Conservation (phyloP, 2,888 invertebrate genomes). For the Tenodera sinensis region DNA sequence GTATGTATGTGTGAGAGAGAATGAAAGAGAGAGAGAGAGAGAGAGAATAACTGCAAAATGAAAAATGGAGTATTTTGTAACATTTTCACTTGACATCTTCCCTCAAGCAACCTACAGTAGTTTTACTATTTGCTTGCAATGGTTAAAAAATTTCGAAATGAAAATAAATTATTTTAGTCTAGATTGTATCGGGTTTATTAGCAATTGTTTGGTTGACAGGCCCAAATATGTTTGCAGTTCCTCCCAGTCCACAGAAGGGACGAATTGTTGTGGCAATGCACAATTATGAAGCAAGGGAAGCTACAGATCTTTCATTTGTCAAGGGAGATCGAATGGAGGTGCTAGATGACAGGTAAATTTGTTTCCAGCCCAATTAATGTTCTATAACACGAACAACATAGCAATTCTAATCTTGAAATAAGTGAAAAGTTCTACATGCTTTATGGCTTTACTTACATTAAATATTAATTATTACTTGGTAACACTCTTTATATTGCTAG, state of each 20-base stretch:
- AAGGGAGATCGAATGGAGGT: slow-evolving; percentile 97
- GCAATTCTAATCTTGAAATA: too few relatives aligned
- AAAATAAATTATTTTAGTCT: neutral
- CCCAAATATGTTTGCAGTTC: neutral
- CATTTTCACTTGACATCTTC: too few relatives aligned
- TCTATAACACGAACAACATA: too few relatives aligned
- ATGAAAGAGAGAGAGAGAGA: too few relatives aligned
- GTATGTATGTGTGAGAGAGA: too few relatives aligned
- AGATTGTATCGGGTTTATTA: neutral
- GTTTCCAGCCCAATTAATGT: too few relatives aligned
- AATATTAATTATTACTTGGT: too few relatives aligned
- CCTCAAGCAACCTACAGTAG: neutral
- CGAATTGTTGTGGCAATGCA: slow-evolving; percentile 87
- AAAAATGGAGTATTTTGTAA: too few relatives aligned
- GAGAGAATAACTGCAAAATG: too few relatives aligned
- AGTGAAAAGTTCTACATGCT: too few relatives aligned
- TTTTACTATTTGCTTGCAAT: neutral
- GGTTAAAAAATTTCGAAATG: neutral
- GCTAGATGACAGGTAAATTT: slow-evolving; percentile 68
- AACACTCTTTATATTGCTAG: too few relatives aligned
- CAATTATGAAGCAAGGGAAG: slow-evolving; percentile 91
- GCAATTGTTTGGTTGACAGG: neutral
- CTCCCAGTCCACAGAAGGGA: slow-evolving; percentile 37
- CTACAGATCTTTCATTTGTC: slow-evolving; percentile 91
- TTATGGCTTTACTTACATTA: too few relatives aligned